Percentiles rank a stretch among this genome's conserved stretches.
Conservation (phyloP, 2,113 vertebrate genomes). For the Neogale vison region DNA sequence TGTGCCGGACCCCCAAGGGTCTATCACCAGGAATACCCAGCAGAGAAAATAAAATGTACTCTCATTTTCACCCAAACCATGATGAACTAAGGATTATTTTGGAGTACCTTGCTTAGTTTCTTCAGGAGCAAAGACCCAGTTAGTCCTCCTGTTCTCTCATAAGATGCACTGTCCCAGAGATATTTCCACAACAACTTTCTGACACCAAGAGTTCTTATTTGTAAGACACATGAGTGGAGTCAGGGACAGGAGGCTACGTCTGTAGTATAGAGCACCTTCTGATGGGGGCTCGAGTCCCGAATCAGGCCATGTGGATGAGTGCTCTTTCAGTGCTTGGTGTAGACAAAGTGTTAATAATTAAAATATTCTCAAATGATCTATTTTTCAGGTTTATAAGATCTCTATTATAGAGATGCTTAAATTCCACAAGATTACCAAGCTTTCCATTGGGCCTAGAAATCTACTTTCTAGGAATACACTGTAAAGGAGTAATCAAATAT, state of each 20-base stretch:
- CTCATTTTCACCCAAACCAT: background rate
- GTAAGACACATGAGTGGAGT: background rate
- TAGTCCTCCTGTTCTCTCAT: background rate
- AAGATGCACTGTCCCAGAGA: background rate
- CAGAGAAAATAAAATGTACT: background rate
- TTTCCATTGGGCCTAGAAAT: background rate
- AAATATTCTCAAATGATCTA: background rate
- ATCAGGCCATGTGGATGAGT: background rate
- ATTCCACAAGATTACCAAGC: background rate
- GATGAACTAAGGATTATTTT: background rate
- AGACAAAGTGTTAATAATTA: background rate
- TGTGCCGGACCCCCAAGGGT: background rate
- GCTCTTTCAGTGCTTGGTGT: background rate
- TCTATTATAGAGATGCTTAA: background rate
- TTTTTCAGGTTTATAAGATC: background rate
- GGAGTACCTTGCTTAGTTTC: background rate
- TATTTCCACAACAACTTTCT: background rate
- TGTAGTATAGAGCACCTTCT: background rate
- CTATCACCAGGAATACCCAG: background rate
- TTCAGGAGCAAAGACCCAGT: constrained; percentile 19
- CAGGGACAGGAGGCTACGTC: background rate
- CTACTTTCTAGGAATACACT: background rate
- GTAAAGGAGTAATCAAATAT: background rate
- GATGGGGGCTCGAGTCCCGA: no score
- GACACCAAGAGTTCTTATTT: background rate